A percentile compares a stretch with the other conserved stretches of the same genome.
Evolutionary conservation across 2,797 vertebrate species (phyloP).

Genomic region (Merluccius polli): DNA sequence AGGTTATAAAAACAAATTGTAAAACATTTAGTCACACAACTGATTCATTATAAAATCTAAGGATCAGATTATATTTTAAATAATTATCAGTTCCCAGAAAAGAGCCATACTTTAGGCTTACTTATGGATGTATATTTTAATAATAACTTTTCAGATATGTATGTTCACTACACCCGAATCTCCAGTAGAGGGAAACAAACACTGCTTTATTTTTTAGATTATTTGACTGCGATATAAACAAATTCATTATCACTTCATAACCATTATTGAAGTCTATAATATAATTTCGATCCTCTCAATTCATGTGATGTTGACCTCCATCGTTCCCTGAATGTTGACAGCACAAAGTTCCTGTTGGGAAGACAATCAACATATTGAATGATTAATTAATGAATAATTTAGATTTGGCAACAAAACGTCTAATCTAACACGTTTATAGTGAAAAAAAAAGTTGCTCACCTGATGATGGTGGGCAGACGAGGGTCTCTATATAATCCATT

Average conservation of each 20-base stretch:
- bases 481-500: slow-evolving; percentile 69
- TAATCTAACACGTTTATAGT: neutral
- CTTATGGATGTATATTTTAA: neutral
- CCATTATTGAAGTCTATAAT: neutral
- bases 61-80: neutral
- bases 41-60: neutral
- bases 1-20: neutral
- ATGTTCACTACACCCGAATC: neutral
- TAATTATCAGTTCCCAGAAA: neutral
- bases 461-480: slow-evolving; percentile 57
- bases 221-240: neutral
- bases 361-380: slow-evolving; percentile 23
- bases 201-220: neutral
- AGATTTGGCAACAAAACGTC: neutral
- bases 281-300: neutral
- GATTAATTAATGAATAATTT: neutral
- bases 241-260: neutral
- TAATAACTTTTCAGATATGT: neutral
- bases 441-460: slow-evolving; percentile 49
- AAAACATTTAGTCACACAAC: neutral
- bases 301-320: neutral
- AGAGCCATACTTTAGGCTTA: neutral
- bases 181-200: slow-evolving; percentile 11
- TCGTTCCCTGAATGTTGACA: slow-evolving; percentile 30
- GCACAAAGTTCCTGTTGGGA: slow-evolving; percentile 62